Evolutionary conservation across 92 coral and sea anemone species (phyloP), one percentile per base, ranked within the genome.

Genomic region (Umimayanthus chanpuru): DNA sequence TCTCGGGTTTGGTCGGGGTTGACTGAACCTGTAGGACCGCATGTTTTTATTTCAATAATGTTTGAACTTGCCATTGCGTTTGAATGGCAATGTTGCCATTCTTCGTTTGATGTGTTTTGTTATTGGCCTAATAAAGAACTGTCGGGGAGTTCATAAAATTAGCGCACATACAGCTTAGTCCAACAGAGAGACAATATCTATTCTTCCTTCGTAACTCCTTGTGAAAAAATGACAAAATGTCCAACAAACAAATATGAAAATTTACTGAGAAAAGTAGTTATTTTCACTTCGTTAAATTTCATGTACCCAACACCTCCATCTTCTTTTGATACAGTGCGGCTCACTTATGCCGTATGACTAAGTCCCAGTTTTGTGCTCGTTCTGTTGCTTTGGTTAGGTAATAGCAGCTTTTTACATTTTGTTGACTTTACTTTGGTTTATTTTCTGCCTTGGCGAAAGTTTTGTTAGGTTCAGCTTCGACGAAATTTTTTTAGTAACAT

Each of bases 51-150:
- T 75, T 75, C 79, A 75, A 75, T 75, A 75, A 38, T 75, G 87
- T 83, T 83, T 83, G 87, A 28, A 68, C 78, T 70, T 47, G 78
- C 32, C 77, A 41, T 25, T 40, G 78, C 66, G 40, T 71, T 71
- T 70, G 87, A 83, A 71, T 83, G 87, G 87, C 87, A 83, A 68
- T 73, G 7, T 83, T 44, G 87, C 68, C 87, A 68, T n/a, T 83
- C 64, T 49, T 71, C 87, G 12, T 83, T 83, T 83, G 87, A 83
- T 83, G 78, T 83, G 66, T 83, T 68, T 83, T 70, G 87, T 53
- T 75, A 75, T 75, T 75, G 79, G 50, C 25, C 71, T 83, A 83
- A 83, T 83, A 83, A 83, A 73, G 87, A 80, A 68, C 55, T 83
- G 87, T 72, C 25, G 66, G 55, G 74, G 66, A 43, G 78, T 71